phyloP scores from a whole-genome alignment of 2,113 vertebrate genomes.

The Poeciliopsis occidentalis region DNA sequence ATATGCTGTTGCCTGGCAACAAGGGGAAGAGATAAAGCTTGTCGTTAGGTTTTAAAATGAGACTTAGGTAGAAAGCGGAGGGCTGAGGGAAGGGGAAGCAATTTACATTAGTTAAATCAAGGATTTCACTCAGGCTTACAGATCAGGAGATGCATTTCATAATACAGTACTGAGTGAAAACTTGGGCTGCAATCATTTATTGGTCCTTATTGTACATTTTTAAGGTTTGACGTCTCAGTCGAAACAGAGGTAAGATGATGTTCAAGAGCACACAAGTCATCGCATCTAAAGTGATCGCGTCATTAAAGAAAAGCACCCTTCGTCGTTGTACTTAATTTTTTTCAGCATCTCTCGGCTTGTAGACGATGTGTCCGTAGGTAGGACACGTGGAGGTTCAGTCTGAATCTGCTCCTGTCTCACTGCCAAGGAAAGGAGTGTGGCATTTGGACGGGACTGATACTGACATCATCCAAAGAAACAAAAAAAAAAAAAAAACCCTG shows the following conservation, averaged over 20 bases:
- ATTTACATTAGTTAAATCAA: conserved; percentile 66
- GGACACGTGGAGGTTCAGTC: conserved; percentile 39
- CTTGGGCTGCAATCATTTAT: conserved; percentile 68
- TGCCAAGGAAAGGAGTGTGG: conserved; percentile 31
- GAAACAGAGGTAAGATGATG: conserved; percentile 30
- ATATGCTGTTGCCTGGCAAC: conserved; percentile 75
- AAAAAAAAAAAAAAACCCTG: conserved; percentile 16
- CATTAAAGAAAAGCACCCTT: conserved; percentile 50
- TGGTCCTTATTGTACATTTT: conserved; percentile 64
- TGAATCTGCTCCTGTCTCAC: conserved; percentile 43
- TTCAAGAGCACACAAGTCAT: conserved; percentile 42
- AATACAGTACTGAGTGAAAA: conserved; percentile 58
- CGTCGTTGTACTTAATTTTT: conserved; percentile 17
- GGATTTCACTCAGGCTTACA: conserved; percentile 54
- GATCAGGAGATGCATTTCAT: conserved; percentile 53
- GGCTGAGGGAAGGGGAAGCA: conserved; percentile 18
- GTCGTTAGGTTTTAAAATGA: conserved; percentile 74
- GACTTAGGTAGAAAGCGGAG: conserved; percentile 58
- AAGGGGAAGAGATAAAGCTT: conserved; percentile 73
- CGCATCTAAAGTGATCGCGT: conserved; percentile 48
- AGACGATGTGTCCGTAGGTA: conserved; percentile 32
- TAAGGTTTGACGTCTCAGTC: conserved; percentile 38
- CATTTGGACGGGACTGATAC: conserved; percentile 51
- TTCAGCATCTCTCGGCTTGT: conserved; percentile 51
- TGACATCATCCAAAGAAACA: conserved; percentile 50